Conservation (phyloP, 2,113 vertebrate genomes). For the Plestiodon gilberti region DNA sequence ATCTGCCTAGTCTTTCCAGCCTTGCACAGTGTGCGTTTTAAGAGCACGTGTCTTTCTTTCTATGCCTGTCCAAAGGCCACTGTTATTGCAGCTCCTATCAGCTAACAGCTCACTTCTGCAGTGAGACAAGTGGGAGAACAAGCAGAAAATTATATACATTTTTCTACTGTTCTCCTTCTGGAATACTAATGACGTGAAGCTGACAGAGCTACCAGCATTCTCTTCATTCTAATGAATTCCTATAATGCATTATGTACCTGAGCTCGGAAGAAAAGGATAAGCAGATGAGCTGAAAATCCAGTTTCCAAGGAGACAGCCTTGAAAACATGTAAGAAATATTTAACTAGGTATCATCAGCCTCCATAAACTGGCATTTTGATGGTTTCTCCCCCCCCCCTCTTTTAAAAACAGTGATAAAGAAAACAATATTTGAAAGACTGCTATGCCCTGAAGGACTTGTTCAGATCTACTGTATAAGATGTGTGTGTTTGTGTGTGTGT, state of each 20-base stretch:
- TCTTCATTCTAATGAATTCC: constrained; percentile 54
- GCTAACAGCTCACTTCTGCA: constrained; percentile 22
- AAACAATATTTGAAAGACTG: constrained; percentile 15
- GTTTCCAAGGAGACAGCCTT: constrained; percentile 64
- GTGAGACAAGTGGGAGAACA: constrained; percentile 44
- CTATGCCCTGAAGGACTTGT: not conserved
- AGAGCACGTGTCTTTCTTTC: not conserved
- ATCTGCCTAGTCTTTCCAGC: not conserved
- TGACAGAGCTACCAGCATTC: constrained; percentile 43
- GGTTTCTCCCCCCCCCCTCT: not conserved
- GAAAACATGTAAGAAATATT: constrained; percentile 53
- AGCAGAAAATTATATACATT: constrained; percentile 49
- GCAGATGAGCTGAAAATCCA: constrained; percentile 49
- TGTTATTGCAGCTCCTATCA: constrained; percentile 12
- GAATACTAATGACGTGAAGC: constrained; percentile 44
- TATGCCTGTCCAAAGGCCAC: constrained; percentile 29
- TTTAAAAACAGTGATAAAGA: not conserved
- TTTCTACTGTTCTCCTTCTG: constrained; percentile 42
- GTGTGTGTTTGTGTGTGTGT: not conserved
- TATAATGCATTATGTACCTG: constrained; percentile 40
- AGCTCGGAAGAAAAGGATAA: constrained; percentile 32
- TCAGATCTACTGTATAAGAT: constrained; percentile 10
- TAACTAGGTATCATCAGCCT: constrained; percentile 16
- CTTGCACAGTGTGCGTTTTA: constrained; percentile 6
- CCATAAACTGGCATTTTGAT: not conserved